A percentile compares a stretch with the other conserved stretches of the same genome.
Conservation (phyloP, 2,888 invertebrate species). For the Alviniconcha strummeri region DNA sequence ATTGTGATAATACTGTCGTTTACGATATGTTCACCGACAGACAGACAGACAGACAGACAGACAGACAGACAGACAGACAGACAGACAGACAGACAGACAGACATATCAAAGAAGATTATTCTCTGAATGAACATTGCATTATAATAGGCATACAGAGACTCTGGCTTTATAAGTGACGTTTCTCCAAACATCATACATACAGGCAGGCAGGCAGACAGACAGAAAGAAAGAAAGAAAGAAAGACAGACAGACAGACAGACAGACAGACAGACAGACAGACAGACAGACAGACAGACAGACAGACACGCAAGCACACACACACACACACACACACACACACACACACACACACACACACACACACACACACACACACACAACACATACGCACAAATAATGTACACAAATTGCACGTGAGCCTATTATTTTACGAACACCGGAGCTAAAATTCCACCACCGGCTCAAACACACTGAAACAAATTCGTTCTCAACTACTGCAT, state of each 20-base stretch:
- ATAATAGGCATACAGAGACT: too few species aligned
- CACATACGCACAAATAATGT: background rate
- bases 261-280: conserved; percentile 1
- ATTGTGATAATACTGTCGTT: too few species aligned
- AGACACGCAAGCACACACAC: background rate
- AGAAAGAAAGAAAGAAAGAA: background rate
- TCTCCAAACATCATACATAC: too few species aligned
- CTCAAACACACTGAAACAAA: too few species aligned
- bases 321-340: background rate
- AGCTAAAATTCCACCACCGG: too few species aligned
- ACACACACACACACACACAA: background rate
- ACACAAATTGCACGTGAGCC: background rate
- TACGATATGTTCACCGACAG: background rate
- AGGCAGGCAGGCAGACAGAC: background rate
- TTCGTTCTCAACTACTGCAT: too few species aligned
- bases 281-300: conserved; percentile 9
- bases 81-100: background rate
- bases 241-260: conserved; percentile 1
- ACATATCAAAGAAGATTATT: background rate
- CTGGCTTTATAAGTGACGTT: too few species aligned
- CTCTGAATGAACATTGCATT: too few species aligned
- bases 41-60: background rate
- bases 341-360: background rate
- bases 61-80: background rate
- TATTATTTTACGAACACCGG: too few species aligned